Evolutionary conservation across 2,113 vertebrate genomes (phyloP).

Genomic region (Sinocyclocheilus maitianheensis): DNA sequence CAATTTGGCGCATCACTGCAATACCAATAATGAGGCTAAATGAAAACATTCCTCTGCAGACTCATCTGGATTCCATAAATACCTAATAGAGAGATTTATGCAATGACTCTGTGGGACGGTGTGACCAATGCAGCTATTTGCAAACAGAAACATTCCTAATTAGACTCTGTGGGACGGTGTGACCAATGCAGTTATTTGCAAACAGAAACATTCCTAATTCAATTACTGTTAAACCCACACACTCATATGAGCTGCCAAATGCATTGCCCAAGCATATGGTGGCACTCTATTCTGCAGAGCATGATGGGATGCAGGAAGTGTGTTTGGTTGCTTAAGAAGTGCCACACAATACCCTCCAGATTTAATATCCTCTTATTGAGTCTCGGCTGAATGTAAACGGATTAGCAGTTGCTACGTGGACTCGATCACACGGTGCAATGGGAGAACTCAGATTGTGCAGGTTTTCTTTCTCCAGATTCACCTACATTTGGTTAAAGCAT

Average conservation of each 20-base stretch:
- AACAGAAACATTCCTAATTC: slow-evolving; percentile 34
- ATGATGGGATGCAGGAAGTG: slow-evolving; percentile 16
- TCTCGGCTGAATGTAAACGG: slow-evolving; percentile 32
- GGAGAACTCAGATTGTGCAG: background rate
- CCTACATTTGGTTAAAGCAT: slow-evolving; percentile 28
- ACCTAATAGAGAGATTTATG: slow-evolving; percentile 12
- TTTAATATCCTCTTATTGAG: slow-evolving; percentile 34
- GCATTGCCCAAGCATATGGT: background rate
- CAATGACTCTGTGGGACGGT: background rate
- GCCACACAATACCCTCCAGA: slow-evolving; percentile 28
- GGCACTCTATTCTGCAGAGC: background rate
- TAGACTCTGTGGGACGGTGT: background rate
- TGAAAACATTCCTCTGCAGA: background rate
- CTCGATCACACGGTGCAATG: background rate
- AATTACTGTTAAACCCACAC: slow-evolving; percentile 35
- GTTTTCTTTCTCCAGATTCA: background rate
- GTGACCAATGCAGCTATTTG: slow-evolving; percentile 31
- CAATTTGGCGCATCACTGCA: background rate
- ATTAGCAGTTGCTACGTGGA: slow-evolving; percentile 38
- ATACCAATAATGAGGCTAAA: background rate
- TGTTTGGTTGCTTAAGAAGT: background rate
- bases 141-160: slow-evolving; percentile 38
- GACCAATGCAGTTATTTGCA: slow-evolving; percentile 33
- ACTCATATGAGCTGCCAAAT: background rate
- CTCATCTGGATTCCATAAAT: slow-evolving; percentile 29